Conservation (phyloP, 2,888 invertebrate species). For the Oscheius myriophilus region DNA sequence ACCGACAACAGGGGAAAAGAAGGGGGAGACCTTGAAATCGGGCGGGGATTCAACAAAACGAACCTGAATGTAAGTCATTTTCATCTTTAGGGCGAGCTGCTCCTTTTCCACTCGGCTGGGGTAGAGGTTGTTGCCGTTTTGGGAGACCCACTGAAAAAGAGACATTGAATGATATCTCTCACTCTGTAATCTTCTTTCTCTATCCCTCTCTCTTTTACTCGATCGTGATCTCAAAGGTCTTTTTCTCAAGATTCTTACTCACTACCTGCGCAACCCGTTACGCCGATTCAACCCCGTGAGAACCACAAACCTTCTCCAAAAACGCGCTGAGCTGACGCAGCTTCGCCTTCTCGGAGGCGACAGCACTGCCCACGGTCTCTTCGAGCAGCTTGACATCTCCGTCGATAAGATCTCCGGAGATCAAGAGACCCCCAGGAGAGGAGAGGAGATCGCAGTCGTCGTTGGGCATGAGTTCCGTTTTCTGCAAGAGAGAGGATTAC, state of each 20-base stretch:
- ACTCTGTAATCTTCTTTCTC: too few species aligned
- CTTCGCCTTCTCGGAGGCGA: conserved; percentile 33
- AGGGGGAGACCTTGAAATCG: conserved; percentile 6
- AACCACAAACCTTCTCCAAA: conserved; percentile 24
- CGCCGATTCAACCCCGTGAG: too few species aligned
- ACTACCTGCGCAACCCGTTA: too few species aligned
- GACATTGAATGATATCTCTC: too few species aligned
- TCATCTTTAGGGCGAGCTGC: conserved; percentile 36
- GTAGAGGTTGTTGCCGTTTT: conserved; percentile 43
- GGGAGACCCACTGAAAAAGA: conserved; percentile 31
- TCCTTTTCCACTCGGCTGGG: conserved; percentile 48
- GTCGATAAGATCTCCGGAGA: conserved; percentile 7
- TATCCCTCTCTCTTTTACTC: too few species aligned
- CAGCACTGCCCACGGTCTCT: conserved; percentile 33
- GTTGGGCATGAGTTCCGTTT: conserved; percentile 16
- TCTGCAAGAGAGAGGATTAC: neutral
- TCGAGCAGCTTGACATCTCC: conserved; percentile 11
- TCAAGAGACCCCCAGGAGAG: conserved; percentile 10
- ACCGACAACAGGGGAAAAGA: neutral
- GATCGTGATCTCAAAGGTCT: too few species aligned
- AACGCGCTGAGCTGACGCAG: conserved; percentile 23
- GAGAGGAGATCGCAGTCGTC: conserved; percentile 12
- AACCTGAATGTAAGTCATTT: conserved; percentile 43
- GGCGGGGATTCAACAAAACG: neutral
- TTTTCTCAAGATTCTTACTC: too few species aligned